Conservation (phyloP, 2,797 vertebrate genomes). For the Calcarius lapponicus region DNA sequence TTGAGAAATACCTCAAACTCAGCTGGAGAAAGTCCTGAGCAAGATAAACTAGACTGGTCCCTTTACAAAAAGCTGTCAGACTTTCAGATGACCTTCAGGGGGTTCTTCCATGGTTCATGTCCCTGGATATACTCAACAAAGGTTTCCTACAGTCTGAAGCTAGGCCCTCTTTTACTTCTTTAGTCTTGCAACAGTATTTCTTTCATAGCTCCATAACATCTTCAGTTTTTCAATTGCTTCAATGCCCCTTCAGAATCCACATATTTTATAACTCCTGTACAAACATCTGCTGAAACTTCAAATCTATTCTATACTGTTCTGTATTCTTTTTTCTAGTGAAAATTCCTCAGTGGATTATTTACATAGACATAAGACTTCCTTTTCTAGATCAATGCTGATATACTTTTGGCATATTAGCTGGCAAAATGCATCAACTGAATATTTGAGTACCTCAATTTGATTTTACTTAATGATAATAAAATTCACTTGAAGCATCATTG, state of each 20-base stretch:
- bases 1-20: not conserved
- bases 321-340: not conserved
- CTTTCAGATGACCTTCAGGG: not conserved
- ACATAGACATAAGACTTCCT: not conserved
- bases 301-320: not conserved
- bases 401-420: not conserved
- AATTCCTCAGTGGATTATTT: not conserved
- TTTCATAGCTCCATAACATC: not conserved
- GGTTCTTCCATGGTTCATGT: not conserved
- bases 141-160: not conserved
- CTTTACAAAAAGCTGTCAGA: not conserved
- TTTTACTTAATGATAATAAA: constrained; percentile 17
- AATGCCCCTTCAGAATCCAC: not conserved
- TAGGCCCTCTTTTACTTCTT: not conserved
- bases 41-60: not conserved
- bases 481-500: not conserved
- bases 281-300: constrained; percentile 22
- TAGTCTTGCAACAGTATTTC: not conserved
- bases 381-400: not conserved
- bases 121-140: not conserved
- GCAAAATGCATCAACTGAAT: not conserved
- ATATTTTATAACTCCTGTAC: not conserved
- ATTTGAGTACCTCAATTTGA: not conserved
- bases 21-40: not conserved
- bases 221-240: not conserved